A percentile compares a stretch with the other conserved stretches of the same genome.
phyloP scores from a whole-genome alignment of 2,113 vertebrate species.

The Rhineura floridana region DNA sequence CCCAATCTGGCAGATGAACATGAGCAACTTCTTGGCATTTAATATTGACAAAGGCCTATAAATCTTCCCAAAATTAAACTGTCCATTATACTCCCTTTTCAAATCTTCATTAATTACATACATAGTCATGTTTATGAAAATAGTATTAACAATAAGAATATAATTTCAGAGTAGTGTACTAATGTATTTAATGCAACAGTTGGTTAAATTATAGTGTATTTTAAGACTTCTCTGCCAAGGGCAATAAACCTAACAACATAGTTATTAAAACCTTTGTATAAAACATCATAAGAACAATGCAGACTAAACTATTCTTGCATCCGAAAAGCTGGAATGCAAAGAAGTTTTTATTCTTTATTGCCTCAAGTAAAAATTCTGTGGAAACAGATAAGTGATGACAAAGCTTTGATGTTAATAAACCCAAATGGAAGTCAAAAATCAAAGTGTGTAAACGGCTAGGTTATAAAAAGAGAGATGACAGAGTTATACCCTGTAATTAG shows the following conservation, averaged over 20 bases:
- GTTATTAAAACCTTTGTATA: slow-evolving; percentile 66
- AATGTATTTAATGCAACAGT: slow-evolving; percentile 53
- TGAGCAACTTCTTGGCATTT: slow-evolving; percentile 31
- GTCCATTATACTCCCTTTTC: slow-evolving; percentile 52
- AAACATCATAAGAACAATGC: slow-evolving; percentile 68
- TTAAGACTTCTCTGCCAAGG: slow-evolving; percentile 61
- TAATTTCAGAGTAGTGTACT: slow-evolving; percentile 56
- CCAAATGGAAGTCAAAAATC: slow-evolving; percentile 84
- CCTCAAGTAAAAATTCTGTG: slow-evolving; percentile 75
- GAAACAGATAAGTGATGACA: slow-evolving; percentile 80
- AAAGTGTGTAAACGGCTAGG: slow-evolving; percentile 79
- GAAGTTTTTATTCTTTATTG: slow-evolving; percentile 72
- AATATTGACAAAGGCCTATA: slow-evolving; percentile 55
- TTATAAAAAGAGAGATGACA: slow-evolving; percentile 82
- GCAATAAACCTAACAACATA: slow-evolving; percentile 72
- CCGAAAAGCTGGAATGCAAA: slow-evolving; percentile 73
- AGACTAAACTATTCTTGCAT: slow-evolving; percentile 69
- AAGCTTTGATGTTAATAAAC: slow-evolving; percentile 87
- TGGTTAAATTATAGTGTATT: slow-evolving; percentile 69
- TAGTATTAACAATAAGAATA: slow-evolving; percentile 55
- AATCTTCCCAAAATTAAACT: slow-evolving; percentile 61
- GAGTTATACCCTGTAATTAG: slow-evolving; percentile 82
- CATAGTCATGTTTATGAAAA: slow-evolving; percentile 51
- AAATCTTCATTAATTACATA: slow-evolving; percentile 44
- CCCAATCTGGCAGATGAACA: not conserved